These are phyloP conservation scores for Brachirus orientalis DNA, from an alignment of 2,113 vertebrate genomes.

Conservation along the genomic window DNA sequence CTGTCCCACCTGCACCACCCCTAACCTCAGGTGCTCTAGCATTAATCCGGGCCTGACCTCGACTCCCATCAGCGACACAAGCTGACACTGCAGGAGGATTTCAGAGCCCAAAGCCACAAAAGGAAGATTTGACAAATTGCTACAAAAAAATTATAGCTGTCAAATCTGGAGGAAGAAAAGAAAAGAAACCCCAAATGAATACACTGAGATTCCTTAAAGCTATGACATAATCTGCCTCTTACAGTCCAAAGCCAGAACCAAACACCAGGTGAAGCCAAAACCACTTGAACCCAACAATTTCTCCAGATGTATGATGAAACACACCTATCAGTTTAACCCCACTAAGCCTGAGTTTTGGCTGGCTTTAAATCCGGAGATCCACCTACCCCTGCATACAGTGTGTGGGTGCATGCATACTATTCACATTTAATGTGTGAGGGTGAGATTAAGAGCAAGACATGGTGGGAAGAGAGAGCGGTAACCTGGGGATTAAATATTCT, in stretches of 20 bases:
- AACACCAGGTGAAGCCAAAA: conserved; percentile 11
- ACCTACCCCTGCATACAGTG: conserved; percentile 10
- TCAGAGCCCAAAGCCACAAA: background rate
- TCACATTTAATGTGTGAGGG: conserved; percentile 39
- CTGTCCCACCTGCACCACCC: conserved; percentile 17
- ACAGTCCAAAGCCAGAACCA: conserved; percentile 4
- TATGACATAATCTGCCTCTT: background rate
- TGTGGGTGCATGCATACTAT: conserved; percentile 6
- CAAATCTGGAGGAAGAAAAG: background rate
- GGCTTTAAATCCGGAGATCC: conserved; percentile 32
- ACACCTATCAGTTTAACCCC: conserved; percentile 51
- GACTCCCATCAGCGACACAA: background rate
- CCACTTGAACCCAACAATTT: conserved; percentile 11
- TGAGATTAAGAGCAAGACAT: conserved; percentile 39
- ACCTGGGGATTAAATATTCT: conserved; percentile 74
- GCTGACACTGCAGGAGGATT: conserved; percentile 6
- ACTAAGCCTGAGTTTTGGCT: conserved; percentile 51
- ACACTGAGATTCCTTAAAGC: background rate
- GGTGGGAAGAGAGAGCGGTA: conserved; percentile 36
- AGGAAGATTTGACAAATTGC: background rate
- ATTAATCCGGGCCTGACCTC: conserved; percentile 41
- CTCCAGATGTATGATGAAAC: conserved; percentile 15
- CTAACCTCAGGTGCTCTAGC: background rate
- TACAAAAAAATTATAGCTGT: no score
- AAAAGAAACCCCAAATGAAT: background rate